Base-by-base conservation (phyloP, 1,140 invertebrate genomes). In the Lasioglossum albipes region DNA sequence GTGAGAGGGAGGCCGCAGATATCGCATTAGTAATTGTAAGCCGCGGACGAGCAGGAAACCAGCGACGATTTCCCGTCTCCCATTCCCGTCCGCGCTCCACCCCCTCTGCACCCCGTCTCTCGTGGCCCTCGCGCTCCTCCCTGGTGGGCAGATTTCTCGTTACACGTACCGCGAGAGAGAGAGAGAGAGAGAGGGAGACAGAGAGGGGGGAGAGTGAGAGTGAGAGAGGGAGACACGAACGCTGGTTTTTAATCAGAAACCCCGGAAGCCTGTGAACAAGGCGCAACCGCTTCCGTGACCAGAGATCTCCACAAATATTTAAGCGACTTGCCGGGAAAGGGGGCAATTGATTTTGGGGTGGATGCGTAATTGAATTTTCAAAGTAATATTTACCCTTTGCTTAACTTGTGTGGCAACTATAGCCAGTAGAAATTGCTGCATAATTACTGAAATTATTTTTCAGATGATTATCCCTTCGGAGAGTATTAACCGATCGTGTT, bases 211-310 rank as follows among this genome's bases (percentile, higher is more conserved):
- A 1, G 27, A 27, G 27, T 27, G 27, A 27, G 27, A 27, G 27
- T 27, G 52, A 54, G 13, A 54, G 52, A 57, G 20, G 4, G 57
- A 59, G 57, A 59, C 42, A 27, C 66, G 66, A 13, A 57, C 36
- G 36, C 64, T 54, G 74, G 49, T 70, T 70, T 77, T 77, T 77
- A 77, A 77, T 69, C 65, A 69, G 36, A 13, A 2, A 45, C 36
- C 54, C 49, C 45, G 68, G 45, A 49, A 45, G 16, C 12, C 20
- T 10, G 16, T 20, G 22, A 42, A 12, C 20, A 2, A 54, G 5
- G 13, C 9, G 16, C 41, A 36, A 31, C 7, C 7, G 12, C 36
- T 69, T 31, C 57, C 75, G 18, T 52, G 27, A 36, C 27, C 27
- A 4, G 18, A 13, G 22, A 18, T 52, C 13, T 57, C 49, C 13